Conservation (phyloP, 2,888 invertebrate species). For the Drosophila nr. perissopoda region DNA sequence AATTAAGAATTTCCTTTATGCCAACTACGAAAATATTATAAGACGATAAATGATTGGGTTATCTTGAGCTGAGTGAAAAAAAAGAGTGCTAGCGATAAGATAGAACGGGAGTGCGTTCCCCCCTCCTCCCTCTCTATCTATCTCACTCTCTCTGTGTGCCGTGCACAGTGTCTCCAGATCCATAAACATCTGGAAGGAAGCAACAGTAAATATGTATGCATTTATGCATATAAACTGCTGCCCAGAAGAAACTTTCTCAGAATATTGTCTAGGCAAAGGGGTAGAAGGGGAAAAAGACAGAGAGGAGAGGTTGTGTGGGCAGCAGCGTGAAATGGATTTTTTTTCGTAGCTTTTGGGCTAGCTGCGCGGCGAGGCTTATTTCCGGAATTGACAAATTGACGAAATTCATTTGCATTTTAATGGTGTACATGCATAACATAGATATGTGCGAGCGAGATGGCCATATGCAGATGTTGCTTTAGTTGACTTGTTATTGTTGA, state of each 20-base stretch:
- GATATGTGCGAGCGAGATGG: conserved; percentile 32
- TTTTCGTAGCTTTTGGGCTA: conserved; percentile 34
- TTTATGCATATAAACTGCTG: conserved; percentile 28
- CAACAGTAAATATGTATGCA: background rate
- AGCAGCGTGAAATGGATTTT: conserved; percentile 48
- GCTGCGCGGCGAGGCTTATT: conserved; percentile 59
- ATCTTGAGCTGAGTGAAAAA: conserved; percentile 19
- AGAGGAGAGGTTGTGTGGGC: conserved; percentile 33
- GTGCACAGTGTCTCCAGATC: background rate
- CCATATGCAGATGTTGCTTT: conserved; percentile 1
- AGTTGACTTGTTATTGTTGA: conserved; percentile 25
- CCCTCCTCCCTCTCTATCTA: background rate
- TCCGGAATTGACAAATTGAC: conserved; percentile 71
- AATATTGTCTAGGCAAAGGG: conserved; percentile 22
- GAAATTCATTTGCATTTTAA: conserved; percentile 64
- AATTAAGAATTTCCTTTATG: conserved; percentile 7
- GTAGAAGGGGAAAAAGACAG: background rate
- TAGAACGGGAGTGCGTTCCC: conserved; percentile 14
- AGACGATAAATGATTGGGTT: conserved; percentile 20
- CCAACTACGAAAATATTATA: conserved; percentile 1
- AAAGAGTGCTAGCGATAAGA: conserved; percentile 37
- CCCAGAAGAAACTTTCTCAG: conserved; percentile 49
- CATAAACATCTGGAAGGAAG: conserved; percentile 35
- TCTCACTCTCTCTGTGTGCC: background rate
- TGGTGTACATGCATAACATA: conserved; percentile 10